These are phyloP conservation scores for Panthera tigris DNA, from an alignment of 2,113 vertebrate species.

Conservation along the genomic window DNA sequence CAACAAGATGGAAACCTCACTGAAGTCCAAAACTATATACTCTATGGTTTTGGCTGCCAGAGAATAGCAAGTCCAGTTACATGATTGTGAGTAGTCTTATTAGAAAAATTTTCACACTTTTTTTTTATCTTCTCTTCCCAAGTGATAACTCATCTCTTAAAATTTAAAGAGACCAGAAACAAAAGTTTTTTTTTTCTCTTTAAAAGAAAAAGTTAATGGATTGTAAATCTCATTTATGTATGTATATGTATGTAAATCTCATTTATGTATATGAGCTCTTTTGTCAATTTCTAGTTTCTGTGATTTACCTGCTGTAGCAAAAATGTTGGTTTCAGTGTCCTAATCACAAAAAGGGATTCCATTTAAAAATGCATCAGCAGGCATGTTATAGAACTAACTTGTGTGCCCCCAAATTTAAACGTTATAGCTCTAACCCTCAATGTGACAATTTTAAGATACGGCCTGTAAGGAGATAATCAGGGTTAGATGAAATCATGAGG, in stretches of 20 bases:
- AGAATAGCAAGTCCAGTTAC: not conserved
- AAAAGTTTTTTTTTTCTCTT: not conserved
- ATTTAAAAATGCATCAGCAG: not conserved
- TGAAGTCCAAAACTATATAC: not conserved
- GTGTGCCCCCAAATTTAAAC: not conserved
- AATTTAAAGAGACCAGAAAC: not conserved
- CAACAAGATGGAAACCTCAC: not conserved
- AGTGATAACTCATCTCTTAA: not conserved
- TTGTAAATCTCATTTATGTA: not conserved
- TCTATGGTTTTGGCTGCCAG: not conserved
- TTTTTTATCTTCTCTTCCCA: not conserved
- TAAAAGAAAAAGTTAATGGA: not conserved
- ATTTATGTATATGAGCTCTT: not conserved
- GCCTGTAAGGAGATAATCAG: not conserved
- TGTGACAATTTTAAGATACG: not conserved
- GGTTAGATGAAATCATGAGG: not conserved
- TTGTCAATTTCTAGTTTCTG: not conserved
- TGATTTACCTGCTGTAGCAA: not conserved
- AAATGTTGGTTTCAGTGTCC: not conserved
- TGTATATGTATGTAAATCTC: not conserved
- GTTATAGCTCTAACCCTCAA: not conserved
- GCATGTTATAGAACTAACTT: not conserved
- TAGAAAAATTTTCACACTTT: not conserved
- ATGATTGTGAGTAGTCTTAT: not conserved
- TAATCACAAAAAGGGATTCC: not conserved